These are phyloP conservation scores for Cistogaster globosa DNA, from an alignment of 2,888 invertebrate species.

Conservation along the genomic window DNA sequence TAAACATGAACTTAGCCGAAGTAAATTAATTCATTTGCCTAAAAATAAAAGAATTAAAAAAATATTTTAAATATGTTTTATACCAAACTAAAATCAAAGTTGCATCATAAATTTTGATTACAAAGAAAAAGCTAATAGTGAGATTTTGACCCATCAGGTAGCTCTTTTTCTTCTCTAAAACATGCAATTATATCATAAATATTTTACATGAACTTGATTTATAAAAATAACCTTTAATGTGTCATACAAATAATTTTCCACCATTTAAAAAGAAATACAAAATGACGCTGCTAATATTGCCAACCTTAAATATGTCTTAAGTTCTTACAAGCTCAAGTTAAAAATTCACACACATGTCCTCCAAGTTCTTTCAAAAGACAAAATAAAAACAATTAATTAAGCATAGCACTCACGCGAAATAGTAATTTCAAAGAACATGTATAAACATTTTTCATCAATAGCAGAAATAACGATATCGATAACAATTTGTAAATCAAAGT, in stretches of 20 bases:
- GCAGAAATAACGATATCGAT: constrained; percentile 18
- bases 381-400: not conserved
- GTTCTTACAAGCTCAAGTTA: not conserved
- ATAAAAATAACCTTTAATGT: not conserved
- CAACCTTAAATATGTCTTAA: constrained; percentile 19
- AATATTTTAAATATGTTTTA: too few relatives aligned
- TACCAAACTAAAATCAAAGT: too few relatives aligned
- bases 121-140: too few relatives aligned
- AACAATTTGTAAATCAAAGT: constrained; percentile 68
- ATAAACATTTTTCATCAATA: not conserved
- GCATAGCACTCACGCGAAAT: not conserved
- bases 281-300: constrained; percentile 12
- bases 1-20: too few relatives aligned
- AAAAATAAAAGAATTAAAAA: too few relatives aligned
- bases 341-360: constrained; percentile 47
- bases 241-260: not conserved
- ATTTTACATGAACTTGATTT: not conserved
- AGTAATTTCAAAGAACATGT: constrained; percentile 35
- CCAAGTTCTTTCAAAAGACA: constrained; percentile 33
- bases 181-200: too few relatives aligned
- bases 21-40: too few relatives aligned
- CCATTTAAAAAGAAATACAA: not conserved
- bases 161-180: too few relatives aligned
- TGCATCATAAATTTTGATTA: too few relatives aligned
- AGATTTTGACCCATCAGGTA: too few relatives aligned